Percentiles rank a stretch among this genome's conserved stretches.
Evolutionary conservation across 2,888 invertebrate genomes (phyloP).

Genomic region (Athalia cordata): DNA sequence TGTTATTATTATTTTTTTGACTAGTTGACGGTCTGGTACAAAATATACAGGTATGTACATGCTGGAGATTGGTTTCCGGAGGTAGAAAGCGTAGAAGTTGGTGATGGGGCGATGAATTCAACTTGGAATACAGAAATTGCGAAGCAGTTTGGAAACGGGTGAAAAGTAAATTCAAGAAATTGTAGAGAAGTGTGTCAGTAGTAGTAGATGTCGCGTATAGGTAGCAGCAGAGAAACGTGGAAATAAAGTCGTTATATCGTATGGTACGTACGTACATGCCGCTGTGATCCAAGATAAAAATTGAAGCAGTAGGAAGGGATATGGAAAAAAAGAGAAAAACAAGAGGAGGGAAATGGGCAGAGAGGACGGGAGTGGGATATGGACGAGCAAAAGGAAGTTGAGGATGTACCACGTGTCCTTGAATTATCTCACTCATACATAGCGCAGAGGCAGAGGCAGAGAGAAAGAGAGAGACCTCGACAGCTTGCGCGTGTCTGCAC

Average conservation of each 20-base stretch:
- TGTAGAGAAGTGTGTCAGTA: conserved; percentile 23
- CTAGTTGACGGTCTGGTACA: too few relatives aligned
- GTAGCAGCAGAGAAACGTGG: not conserved
- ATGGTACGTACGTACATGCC: not conserved
- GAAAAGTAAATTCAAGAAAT: not conserved
- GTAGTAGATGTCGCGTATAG: not conserved
- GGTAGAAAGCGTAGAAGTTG: not conserved
- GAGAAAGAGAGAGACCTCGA: not conserved
- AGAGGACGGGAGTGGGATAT: not conserved
- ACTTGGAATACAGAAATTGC: too few relatives aligned
- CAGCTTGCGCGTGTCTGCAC: conserved; percentile 11
- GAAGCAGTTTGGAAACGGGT: not conserved
- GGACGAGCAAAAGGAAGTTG: not conserved
- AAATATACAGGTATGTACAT: not conserved
- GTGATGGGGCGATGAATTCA: too few relatives aligned
- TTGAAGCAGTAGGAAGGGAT: not conserved
- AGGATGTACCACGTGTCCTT: conserved; percentile 25
- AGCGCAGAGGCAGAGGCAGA: not conserved
- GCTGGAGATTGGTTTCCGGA: not conserved
- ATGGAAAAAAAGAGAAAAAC: not conserved
- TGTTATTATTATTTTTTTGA: too few relatives aligned
- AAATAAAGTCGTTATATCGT: conserved; percentile 18
- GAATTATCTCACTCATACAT: conserved; percentile 1
- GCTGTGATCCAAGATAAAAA: not conserved
- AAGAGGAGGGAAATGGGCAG: not conserved